These are phyloP conservation scores for Candidula unifasciata DNA, from an alignment of 2,888 invertebrate genomes.

Conservation along the genomic window DNA sequence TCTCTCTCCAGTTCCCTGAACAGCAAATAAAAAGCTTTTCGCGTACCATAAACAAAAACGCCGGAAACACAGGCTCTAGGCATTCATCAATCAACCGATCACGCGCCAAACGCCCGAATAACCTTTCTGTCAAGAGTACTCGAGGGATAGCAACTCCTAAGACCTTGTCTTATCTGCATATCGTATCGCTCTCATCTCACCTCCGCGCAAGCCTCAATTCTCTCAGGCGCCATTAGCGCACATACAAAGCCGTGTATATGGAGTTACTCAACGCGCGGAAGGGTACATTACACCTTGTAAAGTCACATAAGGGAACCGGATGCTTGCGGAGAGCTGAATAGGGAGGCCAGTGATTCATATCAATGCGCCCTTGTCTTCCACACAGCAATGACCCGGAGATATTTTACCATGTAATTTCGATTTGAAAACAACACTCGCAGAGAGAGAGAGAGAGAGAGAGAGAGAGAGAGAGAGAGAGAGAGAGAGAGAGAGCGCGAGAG, in stretches of 20 bases:
- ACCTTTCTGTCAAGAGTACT: not conserved
- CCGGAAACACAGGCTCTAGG: not conserved
- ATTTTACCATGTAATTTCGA: not conserved
- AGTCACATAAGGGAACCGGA: not conserved
- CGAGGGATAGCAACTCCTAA: not conserved
- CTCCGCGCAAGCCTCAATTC: slow-evolving; percentile 18
- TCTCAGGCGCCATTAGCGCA: slow-evolving; percentile 9
- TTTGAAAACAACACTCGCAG: not conserved
- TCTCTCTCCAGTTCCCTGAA: too few relatives aligned
- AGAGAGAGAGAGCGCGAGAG: too few relatives aligned
- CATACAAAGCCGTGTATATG: slow-evolving; percentile 4
- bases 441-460: not conserved
- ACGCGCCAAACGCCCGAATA: not conserved
- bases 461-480: not conserved
- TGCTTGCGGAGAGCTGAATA: not conserved
- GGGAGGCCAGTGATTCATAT: not conserved
- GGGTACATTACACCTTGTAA: not conserved
- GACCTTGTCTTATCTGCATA: slow-evolving; percentile 22
- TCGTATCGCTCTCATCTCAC: slow-evolving; percentile 1
- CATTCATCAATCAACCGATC: slow-evolving; percentile 27
- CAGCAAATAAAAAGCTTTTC: slow-evolving; percentile 14
- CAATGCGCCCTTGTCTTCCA: not conserved
- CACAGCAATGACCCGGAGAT: not conserved
- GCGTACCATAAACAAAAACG: not conserved
- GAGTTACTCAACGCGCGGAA: not conserved